Base-by-base conservation (phyloP, 2,797 vertebrate genomes). In the Meriones psammophilus region DNA sequence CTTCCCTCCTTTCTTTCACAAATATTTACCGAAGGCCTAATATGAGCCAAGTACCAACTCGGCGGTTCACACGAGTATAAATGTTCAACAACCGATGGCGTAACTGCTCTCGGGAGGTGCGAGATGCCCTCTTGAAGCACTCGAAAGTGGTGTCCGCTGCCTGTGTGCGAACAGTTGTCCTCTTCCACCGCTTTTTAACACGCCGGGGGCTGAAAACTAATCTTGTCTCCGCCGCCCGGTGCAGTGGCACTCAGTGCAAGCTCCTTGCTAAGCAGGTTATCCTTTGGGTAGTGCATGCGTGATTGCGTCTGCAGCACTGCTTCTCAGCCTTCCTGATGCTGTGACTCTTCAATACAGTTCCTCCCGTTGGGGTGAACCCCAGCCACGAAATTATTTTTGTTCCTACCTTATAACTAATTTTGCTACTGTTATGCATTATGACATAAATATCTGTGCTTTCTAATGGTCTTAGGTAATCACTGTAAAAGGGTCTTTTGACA, bases 81-180 rank as follows among this genome's bases (percentile, higher is more conserved):
- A 69, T 95, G 39, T 85, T 1, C 88, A 33, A 92, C 89, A 87
- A 93, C 46, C 36, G 64, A 78, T 79, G 79, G 33, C 46, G 74
- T 5, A 88, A 84, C 12, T 50, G 0, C n/a, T 76, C 18, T 56
- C 76, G 56, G 77, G 15, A 83, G 36, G 26, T 91, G 33, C 14
- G 58, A 89, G 73, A 76, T 68, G 12, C 81, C 39, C 2, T 39
- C 14, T 4, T 36, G 58, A 62, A 79, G 17, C 69, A 88, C 60
- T 93, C 58, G 17, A 87, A 62, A 18, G 13, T 73, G 74, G 20
- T 8, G 33, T 17, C 60, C 3, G 28, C 5, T 76, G 26, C n/a
- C 50, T n/a, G 13, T 69, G 69, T 74, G 13, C 46, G 42, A 81
- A 92, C 36, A 12, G 50, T 60, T 7, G 33, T 1, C 68, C 71